These are phyloP conservation scores for Sarcophaga carnaria DNA, from an alignment of 2,888 invertebrate genomes.

Conservation along the genomic window DNA sequence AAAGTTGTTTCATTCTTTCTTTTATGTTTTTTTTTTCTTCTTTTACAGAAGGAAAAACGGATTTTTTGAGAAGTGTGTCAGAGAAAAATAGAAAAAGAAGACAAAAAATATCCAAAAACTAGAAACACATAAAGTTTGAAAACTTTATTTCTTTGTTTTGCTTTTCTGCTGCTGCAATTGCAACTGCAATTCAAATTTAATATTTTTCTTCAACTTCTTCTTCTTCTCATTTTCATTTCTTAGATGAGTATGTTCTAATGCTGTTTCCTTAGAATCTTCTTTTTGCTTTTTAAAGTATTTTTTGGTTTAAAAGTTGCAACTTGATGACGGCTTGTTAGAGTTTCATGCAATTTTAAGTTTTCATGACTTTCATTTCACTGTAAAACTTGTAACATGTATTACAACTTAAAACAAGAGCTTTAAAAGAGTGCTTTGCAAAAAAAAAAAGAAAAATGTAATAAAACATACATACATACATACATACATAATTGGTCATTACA, in stretches of 20 bases:
- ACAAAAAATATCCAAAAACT: slow-evolving; percentile 16
- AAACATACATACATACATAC: no score
- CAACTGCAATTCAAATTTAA: neutral
- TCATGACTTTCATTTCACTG: slow-evolving; percentile 46
- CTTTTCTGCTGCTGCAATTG: slow-evolving; percentile 14
- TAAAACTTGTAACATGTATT: slow-evolving; percentile 18
- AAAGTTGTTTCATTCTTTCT: slow-evolving; percentile 7
- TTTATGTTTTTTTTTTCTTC: neutral
- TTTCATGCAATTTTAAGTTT: slow-evolving; percentile 60
- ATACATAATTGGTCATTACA: no score
- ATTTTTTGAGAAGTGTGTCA: slow-evolving; percentile 18
- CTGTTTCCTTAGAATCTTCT: neutral
- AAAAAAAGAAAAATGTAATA: neutral
- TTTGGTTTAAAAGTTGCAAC: slow-evolving; percentile 39
- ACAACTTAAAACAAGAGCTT: neutral
- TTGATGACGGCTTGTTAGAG: slow-evolving; percentile 56
- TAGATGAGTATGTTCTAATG: neutral
- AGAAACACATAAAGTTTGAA: slow-evolving; percentile 47
- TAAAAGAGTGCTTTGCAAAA: neutral
- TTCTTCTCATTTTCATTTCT: neutral
- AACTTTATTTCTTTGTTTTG: slow-evolving; percentile 27
- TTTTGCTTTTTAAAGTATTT: neutral
- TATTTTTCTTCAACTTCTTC: slow-evolving; percentile 6
- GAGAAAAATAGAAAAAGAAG: neutral
- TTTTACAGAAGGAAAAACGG: no score